Evolutionary conservation across 2,797 vertebrate species (phyloP).

Genomic region (Helicolenus hilgendorfi): DNA sequence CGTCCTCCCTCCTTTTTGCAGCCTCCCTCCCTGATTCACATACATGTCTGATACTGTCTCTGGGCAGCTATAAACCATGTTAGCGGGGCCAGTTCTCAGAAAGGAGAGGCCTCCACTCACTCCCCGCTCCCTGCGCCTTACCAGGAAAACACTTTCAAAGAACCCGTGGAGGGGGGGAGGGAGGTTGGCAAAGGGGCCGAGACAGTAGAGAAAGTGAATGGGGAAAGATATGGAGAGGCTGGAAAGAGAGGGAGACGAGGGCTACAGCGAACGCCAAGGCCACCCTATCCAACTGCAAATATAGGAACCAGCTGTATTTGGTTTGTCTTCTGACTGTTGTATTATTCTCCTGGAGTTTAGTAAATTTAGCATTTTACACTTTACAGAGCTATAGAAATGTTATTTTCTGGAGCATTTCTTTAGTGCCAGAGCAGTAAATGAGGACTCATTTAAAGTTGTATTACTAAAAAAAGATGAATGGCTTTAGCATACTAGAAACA

Average conservation of each 20-base stretch:
- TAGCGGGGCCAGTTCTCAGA: constrained; percentile 85
- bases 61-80: constrained; percentile 85
- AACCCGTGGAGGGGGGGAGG: constrained; percentile 58
- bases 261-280: constrained; percentile 61
- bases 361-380: constrained; percentile 42
- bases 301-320: constrained; percentile 81
- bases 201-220: constrained; percentile 72
- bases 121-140: constrained; percentile 69
- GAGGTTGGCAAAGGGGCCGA: constrained; percentile 35
- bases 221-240: constrained; percentile 72
- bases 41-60: constrained; percentile 87
- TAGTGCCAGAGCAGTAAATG: constrained; percentile 9
- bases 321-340: constrained; percentile 53
- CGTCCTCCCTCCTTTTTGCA: constrained; percentile 35
- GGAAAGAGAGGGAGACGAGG: constrained; percentile 52
- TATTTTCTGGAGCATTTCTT: constrained; percentile 41
- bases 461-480: constrained; percentile 44
- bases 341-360: constrained; percentile 47
- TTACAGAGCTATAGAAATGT: constrained; percentile 26
- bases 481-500: constrained; percentile 43
- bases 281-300: constrained; percentile 72
- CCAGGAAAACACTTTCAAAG: constrained; percentile 87
- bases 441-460: constrained; percentile 51
- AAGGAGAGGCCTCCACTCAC: constrained; percentile 82
- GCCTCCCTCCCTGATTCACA: constrained; percentile 78